A percentile compares a stretch with the other conserved stretches of the same genome.
Evolutionary conservation across 2,797 vertebrate species (phyloP).

Genomic region (Agapornis canus): DNA sequence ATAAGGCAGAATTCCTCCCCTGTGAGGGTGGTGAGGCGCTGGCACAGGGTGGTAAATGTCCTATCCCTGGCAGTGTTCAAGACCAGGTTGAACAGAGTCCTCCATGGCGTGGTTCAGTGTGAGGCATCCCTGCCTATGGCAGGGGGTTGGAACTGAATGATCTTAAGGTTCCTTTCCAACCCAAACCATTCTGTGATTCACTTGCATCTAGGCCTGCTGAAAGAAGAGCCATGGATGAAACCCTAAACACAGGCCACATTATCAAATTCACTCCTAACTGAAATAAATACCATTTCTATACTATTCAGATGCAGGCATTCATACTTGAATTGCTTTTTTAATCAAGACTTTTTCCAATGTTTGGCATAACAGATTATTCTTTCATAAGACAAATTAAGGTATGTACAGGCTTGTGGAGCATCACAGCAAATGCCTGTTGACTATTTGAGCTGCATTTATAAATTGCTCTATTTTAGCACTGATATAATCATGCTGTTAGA

Average conservation of each 20-base stretch:
- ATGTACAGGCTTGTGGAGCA: background rate
- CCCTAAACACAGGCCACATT: rapidly evolving
- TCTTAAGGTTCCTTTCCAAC: background rate
- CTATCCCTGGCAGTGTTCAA: background rate
- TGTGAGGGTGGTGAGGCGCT: background rate
- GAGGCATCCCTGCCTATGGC: background rate
- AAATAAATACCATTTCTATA: background rate
- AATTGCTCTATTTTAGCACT: background rate
- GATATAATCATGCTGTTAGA: background rate
- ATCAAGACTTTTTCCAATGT: background rate
- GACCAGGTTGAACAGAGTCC: background rate
- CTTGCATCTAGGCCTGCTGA: background rate
- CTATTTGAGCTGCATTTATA: background rate
- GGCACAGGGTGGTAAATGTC: background rate
- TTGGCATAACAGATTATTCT: background rate
- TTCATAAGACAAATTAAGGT: background rate
- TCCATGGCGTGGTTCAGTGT: background rate
- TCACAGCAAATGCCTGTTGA: background rate
- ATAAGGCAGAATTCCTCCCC: background rate
- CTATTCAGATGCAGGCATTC: background rate
- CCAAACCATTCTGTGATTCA: background rate
- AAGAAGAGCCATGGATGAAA: background rate
- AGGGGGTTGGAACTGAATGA: background rate
- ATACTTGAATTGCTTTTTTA: background rate
- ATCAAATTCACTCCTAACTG: background rate